A percentile compares a stretch with the other conserved stretches of the same genome.
Conservation (phyloP, 2,888 invertebrate genomes). For the Chymomyza caudatula region DNA sequence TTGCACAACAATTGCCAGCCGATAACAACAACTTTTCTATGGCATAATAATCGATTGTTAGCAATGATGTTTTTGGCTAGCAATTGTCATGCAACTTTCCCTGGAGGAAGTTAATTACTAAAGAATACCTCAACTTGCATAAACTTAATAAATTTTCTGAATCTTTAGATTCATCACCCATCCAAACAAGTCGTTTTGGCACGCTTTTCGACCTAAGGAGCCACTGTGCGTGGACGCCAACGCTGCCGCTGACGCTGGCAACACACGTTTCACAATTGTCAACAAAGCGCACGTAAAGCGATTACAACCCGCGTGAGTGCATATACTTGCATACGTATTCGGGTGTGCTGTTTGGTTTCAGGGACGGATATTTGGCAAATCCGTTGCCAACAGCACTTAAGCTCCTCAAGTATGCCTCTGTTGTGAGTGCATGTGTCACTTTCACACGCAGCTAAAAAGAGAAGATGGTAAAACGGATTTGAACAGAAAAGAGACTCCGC, state of each 20-base stretch:
- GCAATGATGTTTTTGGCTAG: no score
- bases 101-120: no score
- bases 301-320: constrained; percentile 42
- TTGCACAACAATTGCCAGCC: no score
- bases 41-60: no score
- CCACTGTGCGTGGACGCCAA: no score
- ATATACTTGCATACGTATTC: constrained; percentile 19
- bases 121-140: no score
- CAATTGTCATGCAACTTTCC: no score
- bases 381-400: constrained; percentile 40
- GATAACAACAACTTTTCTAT: no score
- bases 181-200: no score
- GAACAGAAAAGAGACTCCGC: not conserved
- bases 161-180: no score
- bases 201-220: no score
- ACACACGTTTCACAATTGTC: constrained; percentile 36
- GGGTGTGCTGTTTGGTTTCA: constrained; percentile 2
- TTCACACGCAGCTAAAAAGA: constrained; percentile 12
- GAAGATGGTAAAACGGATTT: not conserved
- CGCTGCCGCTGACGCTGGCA: not conserved
- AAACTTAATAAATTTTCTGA: no score
- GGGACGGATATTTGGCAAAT: constrained; percentile 44
- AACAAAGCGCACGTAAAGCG: constrained; percentile 48
- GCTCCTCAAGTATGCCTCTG: constrained; percentile 26
- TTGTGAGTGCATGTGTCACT: constrained; percentile 34